phyloP scores from a whole-genome alignment of 1,140 invertebrate species.

The Philaenus spumarius region DNA sequence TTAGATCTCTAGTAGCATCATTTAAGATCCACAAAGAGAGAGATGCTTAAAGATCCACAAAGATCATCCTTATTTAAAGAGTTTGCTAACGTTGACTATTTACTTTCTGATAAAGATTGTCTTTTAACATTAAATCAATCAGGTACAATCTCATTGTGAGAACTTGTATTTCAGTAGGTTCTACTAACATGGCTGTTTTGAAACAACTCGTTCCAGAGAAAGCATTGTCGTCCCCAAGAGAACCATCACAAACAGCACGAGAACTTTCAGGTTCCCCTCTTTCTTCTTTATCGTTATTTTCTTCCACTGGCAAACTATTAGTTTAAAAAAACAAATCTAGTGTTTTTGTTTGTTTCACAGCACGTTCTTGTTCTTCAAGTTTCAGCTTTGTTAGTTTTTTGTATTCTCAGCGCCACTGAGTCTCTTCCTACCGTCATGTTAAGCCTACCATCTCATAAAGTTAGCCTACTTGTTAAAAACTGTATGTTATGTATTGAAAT shows the following conservation, averaged over 20 bases:
- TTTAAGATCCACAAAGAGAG: slow-evolving; percentile 21
- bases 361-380: slow-evolving; percentile 12
- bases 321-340: slow-evolving; percentile 9
- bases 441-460: too few species aligned
- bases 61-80: slow-evolving; percentile 18
- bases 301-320: too few species aligned
- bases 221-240: not conserved
- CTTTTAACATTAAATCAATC: not conserved
- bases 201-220: not conserved
- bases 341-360: slow-evolving; percentile 14
- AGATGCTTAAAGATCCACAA: too few species aligned
- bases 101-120: not conserved
- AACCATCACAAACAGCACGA: not conserved
- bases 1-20: slow-evolving; percentile 20
- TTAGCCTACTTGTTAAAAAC: not conserved
- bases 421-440: slow-evolving; percentile 14
- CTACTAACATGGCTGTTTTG: too few species aligned
- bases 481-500: not conserved
- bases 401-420: slow-evolving; percentile 13
- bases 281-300: too few species aligned
- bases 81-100: not conserved
- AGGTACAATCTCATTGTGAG: not conserved
- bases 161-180: not conserved
- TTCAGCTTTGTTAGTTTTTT: slow-evolving; percentile 16
- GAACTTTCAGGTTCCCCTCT: not conserved